phyloP scores from a whole-genome alignment of 2,888 invertebrate species.

The Nudaria mundana region DNA sequence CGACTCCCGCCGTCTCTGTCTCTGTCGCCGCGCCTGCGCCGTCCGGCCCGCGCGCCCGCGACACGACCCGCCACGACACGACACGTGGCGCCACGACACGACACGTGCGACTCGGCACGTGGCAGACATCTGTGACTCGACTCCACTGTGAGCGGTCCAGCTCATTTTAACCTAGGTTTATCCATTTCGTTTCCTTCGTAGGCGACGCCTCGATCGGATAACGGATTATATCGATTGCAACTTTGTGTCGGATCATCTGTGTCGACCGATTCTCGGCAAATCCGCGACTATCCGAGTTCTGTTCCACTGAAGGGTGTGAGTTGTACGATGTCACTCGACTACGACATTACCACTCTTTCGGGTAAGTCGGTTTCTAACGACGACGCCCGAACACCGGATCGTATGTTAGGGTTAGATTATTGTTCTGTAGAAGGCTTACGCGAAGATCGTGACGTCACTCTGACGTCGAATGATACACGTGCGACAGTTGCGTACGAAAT shows the following conservation, averaged over 20 bases:
- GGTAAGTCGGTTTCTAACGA: background rate
- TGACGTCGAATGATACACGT: too few relatives aligned
- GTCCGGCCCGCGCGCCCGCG: conserved; percentile 17
- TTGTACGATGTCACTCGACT: background rate
- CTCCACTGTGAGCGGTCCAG: conserved; percentile 19
- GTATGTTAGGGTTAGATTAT: conserved; percentile 27
- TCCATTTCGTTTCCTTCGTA: conserved; percentile 28
- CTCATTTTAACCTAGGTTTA: conserved; percentile 27
- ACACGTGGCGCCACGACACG: conserved; percentile 10
- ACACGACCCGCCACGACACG: background rate
- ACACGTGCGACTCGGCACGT: conserved; percentile 1
- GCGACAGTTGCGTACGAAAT: conserved; percentile 28
- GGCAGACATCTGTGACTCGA: conserved; percentile 1
- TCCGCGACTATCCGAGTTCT: background rate
- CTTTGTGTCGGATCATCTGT: conserved; percentile 1
- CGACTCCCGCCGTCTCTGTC: conserved; percentile 23
- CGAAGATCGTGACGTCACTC: conserved; percentile 4
- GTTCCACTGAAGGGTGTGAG: background rate
- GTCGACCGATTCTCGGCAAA: too few relatives aligned
- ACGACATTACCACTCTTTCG: background rate
- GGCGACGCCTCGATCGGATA: conserved; percentile 5
- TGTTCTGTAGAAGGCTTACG: conserved; percentile 25
- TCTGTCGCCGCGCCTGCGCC: conserved; percentile 22
- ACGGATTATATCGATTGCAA: background rate
- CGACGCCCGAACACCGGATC: conserved; percentile 10